These are phyloP conservation scores for Equus quagga DNA, from an alignment of 2,113 vertebrate species.

Conservation along the genomic window DNA sequence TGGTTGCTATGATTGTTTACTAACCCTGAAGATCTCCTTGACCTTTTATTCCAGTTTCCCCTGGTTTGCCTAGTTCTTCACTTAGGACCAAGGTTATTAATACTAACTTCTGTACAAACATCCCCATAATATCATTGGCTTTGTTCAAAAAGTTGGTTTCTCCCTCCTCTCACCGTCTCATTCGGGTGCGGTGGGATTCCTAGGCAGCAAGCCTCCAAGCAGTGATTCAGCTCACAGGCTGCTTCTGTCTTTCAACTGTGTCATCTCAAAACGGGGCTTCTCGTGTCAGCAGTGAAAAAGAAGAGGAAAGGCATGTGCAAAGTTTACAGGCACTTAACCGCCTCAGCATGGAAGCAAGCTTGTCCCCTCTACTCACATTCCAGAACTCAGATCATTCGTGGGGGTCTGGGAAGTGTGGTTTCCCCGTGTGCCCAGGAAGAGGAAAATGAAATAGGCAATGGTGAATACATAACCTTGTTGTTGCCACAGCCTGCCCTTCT, in stretches of 20 bases:
- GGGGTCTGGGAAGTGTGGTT: neutral
- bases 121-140: neutral
- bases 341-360: neutral
- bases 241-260: neutral
- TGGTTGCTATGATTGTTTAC: neutral
- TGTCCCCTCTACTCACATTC: neutral
- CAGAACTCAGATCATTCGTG: neutral
- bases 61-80: neutral
- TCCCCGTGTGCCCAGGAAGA: neutral
- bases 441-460: neutral
- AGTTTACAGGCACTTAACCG: neutral
- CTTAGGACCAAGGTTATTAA: neutral
- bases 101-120: neutral
- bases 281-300: neutral
- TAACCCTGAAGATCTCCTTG: neutral
- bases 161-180: neutral
- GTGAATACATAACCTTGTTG: neutral
- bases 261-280: neutral
- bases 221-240: neutral
- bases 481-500: neutral
- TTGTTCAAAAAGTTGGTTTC: neutral
- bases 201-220: neutral
- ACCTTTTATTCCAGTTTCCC: neutral
- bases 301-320: neutral
- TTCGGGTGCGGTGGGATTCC: neutral